phyloP scores from a whole-genome alignment of 2,113 vertebrate genomes.

The Scophthalmus maximus region DNA sequence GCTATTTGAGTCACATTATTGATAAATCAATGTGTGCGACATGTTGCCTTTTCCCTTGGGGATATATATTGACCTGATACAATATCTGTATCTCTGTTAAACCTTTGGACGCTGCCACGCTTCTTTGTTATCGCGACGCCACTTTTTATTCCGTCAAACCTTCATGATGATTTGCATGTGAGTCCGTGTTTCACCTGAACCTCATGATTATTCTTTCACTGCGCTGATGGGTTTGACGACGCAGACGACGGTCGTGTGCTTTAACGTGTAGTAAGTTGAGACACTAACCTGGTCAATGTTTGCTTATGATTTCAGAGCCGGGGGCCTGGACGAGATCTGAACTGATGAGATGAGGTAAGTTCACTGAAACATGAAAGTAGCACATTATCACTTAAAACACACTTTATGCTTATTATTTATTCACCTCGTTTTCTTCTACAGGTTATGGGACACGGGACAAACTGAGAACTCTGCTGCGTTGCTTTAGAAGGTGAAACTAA shows the following conservation, averaged over 20 bases:
- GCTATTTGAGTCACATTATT: too few relatives aligned
- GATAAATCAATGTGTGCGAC: too few relatives aligned
- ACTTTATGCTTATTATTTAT: too few relatives aligned
- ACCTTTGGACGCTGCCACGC: background rate
- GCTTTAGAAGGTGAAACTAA: background rate
- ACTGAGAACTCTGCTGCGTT: too few relatives aligned
- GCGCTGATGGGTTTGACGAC: slow-evolving; percentile 77
- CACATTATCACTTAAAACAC: too few relatives aligned
- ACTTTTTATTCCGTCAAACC: slow-evolving; percentile 50
- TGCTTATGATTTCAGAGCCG: background rate
- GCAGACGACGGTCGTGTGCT: accelerated
- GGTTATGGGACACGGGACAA: too few relatives aligned
- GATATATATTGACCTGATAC: background rate
- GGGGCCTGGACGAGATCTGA: background rate
- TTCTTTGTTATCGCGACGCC: background rate
- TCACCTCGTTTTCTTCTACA: background rate
- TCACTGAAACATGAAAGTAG: too few relatives aligned
- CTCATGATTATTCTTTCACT: slow-evolving; percentile 78
- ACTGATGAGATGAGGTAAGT: slow-evolving; percentile 9
- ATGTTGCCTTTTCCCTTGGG: too few relatives aligned
- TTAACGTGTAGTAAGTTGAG: accelerated
- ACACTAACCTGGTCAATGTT: accelerated
- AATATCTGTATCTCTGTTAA: accelerated
- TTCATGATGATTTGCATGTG: slow-evolving; percentile 82
- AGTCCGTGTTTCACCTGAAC: slow-evolving; percentile 84